phyloP scores from a whole-genome alignment of 2,797 vertebrate genomes.

The Myotis findleyi region DNA sequence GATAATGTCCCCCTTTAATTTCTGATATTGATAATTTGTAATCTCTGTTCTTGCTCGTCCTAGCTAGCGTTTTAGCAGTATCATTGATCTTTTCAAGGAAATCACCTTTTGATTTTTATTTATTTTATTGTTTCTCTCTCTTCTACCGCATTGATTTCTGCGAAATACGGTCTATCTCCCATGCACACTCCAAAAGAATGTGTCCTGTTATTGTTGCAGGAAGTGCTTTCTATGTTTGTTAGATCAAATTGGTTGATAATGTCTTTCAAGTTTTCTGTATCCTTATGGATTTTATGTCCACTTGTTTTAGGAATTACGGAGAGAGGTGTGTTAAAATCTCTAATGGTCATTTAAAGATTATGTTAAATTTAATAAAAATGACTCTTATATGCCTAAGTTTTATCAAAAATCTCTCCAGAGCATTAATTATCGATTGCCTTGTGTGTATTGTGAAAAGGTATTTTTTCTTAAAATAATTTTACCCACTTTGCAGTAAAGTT shows the following conservation, averaged over 20 bases:
- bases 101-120: not conserved
- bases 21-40: not conserved
- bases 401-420: not conserved
- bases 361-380: not conserved
- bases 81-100: not conserved
- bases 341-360: not conserved
- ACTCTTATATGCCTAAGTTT: not conserved
- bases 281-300: not conserved
- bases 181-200: not conserved
- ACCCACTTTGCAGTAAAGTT: not conserved
- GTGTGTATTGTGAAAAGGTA: not conserved
- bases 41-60: not conserved
- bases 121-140: not conserved
- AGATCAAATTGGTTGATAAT: not conserved
- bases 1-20: not conserved
- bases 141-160: not conserved
- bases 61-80: not conserved
- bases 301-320: not conserved
- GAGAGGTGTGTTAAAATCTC: not conserved
- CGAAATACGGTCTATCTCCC: not conserved
- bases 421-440: not conserved
- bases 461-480: constrained; percentile 26
- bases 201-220: not conserved
- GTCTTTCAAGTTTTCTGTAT: constrained; percentile 16
- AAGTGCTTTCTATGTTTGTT: not conserved